phyloP scores from a whole-genome alignment of 2,113 vertebrate genomes.

The Miniopterus natalensis region DNA sequence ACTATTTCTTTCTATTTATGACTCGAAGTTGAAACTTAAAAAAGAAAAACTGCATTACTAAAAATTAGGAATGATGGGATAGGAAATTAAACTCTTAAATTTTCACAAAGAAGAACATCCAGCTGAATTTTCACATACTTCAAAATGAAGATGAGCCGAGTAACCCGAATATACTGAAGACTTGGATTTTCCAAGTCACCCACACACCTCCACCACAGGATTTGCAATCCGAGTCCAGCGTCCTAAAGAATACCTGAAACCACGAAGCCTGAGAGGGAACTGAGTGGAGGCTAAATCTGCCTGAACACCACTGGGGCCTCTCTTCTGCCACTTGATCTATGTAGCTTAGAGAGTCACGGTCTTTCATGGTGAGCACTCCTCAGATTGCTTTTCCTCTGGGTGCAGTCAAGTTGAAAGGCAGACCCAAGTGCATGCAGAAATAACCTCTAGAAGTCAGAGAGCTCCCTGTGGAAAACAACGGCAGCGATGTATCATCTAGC shows the following conservation, averaged over 20 bases:
- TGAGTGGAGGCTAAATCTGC: not conserved
- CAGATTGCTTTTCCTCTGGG: not conserved
- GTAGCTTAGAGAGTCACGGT: no score
- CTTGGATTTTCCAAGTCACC: not conserved
- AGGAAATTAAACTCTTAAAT: not conserved
- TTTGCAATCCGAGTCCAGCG: not conserved
- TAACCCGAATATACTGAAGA: not conserved
- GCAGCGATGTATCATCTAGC: not conserved
- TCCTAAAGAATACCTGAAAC: not conserved
- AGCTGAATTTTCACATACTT: not conserved
- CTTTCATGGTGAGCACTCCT: not conserved
- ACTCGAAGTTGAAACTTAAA: not conserved
- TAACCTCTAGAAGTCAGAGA: not conserved
- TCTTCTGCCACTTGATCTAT: not conserved
- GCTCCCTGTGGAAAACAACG: not conserved
- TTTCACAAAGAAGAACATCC: not conserved
- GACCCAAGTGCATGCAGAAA: not conserved
- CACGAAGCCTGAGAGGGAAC: not conserved
- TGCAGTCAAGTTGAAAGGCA: not conserved
- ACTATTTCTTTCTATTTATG: not conserved
- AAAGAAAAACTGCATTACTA: not conserved
- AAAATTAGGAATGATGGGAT: not conserved
- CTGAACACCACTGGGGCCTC: not conserved
- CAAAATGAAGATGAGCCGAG: conserved; percentile 25
- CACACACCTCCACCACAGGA: not conserved